Evolutionary conservation across 2,888 invertebrate species (phyloP).

Genomic region (Vanessa cardui): DNA sequence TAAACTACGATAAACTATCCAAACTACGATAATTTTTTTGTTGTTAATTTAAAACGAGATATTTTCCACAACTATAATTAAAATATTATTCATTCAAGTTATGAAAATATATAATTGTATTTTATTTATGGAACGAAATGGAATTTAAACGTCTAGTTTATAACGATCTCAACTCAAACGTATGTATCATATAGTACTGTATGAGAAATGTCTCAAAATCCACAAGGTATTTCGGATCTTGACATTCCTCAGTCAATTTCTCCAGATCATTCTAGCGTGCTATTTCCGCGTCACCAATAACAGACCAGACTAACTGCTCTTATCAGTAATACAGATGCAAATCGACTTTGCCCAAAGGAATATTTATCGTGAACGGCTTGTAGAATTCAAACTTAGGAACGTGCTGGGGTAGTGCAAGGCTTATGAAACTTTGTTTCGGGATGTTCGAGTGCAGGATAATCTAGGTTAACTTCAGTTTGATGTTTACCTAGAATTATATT

Average conservation of each 20-base stretch:
- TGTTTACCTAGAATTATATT: constrained; percentile 17
- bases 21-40: too few species aligned
- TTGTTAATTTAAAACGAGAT: too few species aligned
- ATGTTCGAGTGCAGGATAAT: constrained; percentile 26
- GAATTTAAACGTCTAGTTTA: neutral
- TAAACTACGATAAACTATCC: too few species aligned
- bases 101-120: too few species aligned
- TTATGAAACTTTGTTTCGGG: constrained; percentile 36
- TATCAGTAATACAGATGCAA: constrained; percentile 58
- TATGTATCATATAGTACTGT: neutral
- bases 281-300: constrained; percentile 29
- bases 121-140: too few species aligned
- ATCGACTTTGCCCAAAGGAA: constrained; percentile 54
- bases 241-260: constrained; percentile 25
- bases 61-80: too few species aligned
- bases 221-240: constrained; percentile 9
- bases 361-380: constrained; percentile 49
- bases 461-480: constrained; percentile 24
- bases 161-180: neutral
- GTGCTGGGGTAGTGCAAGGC: constrained; percentile 37
- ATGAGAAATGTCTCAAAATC: constrained; percentile 14
- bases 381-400: constrained; percentile 45
- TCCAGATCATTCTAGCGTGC: constrained; percentile 25
- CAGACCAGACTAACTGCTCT: constrained; percentile 41
- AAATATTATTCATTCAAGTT: too few species aligned